A percentile compares a stretch with the other conserved stretches of the same genome.
Evolutionary conservation across 2,797 vertebrate genomes (phyloP).

Genomic region (Pangasius djambal): DNA sequence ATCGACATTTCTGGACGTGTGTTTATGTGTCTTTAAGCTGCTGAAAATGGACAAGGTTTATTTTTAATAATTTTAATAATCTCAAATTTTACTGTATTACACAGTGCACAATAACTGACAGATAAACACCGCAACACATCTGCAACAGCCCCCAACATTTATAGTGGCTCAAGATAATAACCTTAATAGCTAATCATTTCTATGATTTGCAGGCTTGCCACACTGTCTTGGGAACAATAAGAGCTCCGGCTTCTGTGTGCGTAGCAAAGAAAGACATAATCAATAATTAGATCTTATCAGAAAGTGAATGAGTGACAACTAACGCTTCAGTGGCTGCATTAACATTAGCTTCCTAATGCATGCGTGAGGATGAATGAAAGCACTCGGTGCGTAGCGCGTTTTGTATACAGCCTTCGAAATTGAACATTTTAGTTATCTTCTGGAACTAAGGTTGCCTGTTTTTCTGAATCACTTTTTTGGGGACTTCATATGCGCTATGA

Average conservation of each 20-base stretch:
- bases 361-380: not conserved
- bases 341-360: not conserved
- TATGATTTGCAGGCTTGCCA: not conserved
- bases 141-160: not conserved
- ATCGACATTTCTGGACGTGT: not conserved
- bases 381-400: too few relatives aligned
- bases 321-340: not conserved
- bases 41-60: not conserved
- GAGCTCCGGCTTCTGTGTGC: not conserved
- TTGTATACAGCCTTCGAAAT: not conserved
- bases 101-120: not conserved
- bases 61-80: not conserved
- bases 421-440: not conserved
- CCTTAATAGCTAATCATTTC: conserved; percentile 12
- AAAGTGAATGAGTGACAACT: not conserved
- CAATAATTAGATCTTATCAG: conserved; percentile 20
- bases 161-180: not conserved
- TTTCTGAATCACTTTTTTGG: not conserved
- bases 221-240: not conserved
- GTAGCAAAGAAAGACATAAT: not conserved
- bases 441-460: not conserved
- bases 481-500: not conserved
- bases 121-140: conserved; percentile 2
- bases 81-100: not conserved
- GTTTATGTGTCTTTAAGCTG: not conserved